These are phyloP conservation scores for Eupithecia vulgata DNA, from an alignment of 2,888 invertebrate genomes.

Conservation along the genomic window DNA sequence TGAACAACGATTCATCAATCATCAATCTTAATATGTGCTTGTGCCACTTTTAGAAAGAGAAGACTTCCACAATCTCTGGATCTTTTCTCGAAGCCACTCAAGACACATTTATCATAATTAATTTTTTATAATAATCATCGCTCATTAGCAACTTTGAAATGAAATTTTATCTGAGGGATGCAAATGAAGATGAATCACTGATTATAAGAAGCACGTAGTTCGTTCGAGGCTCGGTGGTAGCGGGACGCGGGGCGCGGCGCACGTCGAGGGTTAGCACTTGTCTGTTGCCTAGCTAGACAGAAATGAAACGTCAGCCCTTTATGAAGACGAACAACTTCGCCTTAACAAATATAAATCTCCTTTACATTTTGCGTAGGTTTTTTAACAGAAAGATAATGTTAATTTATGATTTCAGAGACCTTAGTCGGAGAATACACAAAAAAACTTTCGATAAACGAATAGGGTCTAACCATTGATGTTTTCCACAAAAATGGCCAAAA, in stretches of 20 bases:
- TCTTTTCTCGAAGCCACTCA: not conserved
- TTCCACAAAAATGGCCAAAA: too few relatives aligned
- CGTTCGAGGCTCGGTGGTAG: slow-evolving; percentile 45
- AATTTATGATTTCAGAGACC: slow-evolving; percentile 70
- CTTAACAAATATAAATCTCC: slow-evolving; percentile 82
- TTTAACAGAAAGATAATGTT: slow-evolving; percentile 70
- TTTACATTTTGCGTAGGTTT: slow-evolving; percentile 70
- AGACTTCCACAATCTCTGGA: not conserved
- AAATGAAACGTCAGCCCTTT: slow-evolving; percentile 80
- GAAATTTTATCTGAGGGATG: not conserved
- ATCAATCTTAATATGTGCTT: not conserved
- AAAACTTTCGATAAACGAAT: too few relatives aligned
- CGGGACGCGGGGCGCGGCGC: slow-evolving; percentile 44
- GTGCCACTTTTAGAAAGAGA: not conserved
- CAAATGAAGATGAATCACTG: slow-evolving; percentile 27
- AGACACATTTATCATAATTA: not conserved
- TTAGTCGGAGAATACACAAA: too few relatives aligned
- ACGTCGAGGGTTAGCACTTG: slow-evolving; percentile 75
- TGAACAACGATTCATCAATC: not conserved
- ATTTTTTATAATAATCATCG: not conserved
- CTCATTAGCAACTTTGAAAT: not conserved
- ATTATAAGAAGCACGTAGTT: slow-evolving; percentile 22
- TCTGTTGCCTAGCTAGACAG: slow-evolving; percentile 77
- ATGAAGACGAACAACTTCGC: slow-evolving; percentile 82
- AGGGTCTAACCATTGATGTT: too few relatives aligned